A percentile compares a stretch with the other conserved stretches of the same genome.
Evolutionary conservation across 2,113 vertebrate genomes (phyloP).

Genomic region (Gila orcuttii): DNA sequence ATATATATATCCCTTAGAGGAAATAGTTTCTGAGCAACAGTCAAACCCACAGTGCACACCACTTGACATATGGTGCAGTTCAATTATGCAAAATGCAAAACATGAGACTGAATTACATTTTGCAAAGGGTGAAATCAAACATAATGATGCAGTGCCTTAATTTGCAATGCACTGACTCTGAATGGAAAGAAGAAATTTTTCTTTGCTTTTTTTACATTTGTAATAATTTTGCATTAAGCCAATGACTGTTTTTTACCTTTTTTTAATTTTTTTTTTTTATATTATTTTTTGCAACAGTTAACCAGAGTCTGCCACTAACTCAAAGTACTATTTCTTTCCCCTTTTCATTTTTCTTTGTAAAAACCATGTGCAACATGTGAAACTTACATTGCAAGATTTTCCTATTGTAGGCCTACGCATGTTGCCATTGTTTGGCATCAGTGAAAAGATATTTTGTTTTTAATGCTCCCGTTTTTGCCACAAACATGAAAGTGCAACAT

Average conservation of each 20-base stretch:
- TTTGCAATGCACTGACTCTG: not conserved
- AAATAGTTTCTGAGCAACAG: not conserved
- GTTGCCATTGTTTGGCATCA: not conserved
- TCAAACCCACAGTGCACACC: not conserved
- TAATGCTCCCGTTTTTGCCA: not conserved
- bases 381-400: not conserved
- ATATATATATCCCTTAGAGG: not conserved
- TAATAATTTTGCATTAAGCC: not conserved
- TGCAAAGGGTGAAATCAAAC: not conserved
- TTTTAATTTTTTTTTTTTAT: too few species aligned
- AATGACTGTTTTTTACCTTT: not conserved
- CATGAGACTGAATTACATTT: not conserved
- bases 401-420: not conserved
- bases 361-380: not conserved
- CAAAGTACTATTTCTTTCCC: not conserved
- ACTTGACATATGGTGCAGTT: not conserved
- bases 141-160: conserved; percentile 2
- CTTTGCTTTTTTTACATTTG: not conserved
- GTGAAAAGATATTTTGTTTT: not conserved
- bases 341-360: not conserved
- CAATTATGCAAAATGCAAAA: not conserved
- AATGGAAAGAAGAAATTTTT: not conserved
- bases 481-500: not conserved
- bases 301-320: too few species aligned
- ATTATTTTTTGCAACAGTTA: too few species aligned